Conservation (phyloP, 2,888 invertebrate species). For the Cephus runcator region DNA sequence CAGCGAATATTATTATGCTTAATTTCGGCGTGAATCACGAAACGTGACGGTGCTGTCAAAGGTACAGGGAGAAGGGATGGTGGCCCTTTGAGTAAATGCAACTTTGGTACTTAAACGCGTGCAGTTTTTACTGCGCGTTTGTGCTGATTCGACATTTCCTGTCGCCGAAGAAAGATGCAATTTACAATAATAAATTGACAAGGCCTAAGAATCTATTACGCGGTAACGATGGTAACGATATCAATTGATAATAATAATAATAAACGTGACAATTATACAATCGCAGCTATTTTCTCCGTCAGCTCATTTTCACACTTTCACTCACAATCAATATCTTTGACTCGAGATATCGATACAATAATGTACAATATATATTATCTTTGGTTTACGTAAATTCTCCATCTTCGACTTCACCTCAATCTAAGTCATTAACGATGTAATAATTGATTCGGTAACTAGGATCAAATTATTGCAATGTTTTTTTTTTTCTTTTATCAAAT, state of each 20-base stretch:
- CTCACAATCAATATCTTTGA: background rate
- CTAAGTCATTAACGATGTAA: background rate
- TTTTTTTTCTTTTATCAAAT: background rate
- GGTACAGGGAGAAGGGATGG: too few relatives aligned
- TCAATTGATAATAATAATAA: background rate
- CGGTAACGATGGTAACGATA: background rate
- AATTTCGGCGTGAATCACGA: too few relatives aligned
- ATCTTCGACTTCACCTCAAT: background rate
- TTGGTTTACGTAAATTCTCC: conserved; percentile 42
- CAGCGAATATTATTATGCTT: too few relatives aligned
- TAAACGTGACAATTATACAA: background rate
- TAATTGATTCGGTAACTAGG: conserved; percentile 2
- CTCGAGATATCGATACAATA: conserved; percentile 29
- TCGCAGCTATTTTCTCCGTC: background rate
- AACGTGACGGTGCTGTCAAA: too few relatives aligned
- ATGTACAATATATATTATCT: conserved; percentile 31
- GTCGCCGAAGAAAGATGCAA: too few relatives aligned
- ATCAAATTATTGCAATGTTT: conserved; percentile 1
- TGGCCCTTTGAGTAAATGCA: background rate
- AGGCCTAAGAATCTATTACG: background rate
- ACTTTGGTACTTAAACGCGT: background rate
- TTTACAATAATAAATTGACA: background rate
- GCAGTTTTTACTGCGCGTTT: background rate
- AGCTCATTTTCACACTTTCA: background rate
- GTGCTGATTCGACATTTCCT: background rate